Evolutionary conservation across 2,797 vertebrate species (phyloP), one percentile per base, ranked within the genome.

Genomic region (Melanotaenia maccullochi): DNA sequence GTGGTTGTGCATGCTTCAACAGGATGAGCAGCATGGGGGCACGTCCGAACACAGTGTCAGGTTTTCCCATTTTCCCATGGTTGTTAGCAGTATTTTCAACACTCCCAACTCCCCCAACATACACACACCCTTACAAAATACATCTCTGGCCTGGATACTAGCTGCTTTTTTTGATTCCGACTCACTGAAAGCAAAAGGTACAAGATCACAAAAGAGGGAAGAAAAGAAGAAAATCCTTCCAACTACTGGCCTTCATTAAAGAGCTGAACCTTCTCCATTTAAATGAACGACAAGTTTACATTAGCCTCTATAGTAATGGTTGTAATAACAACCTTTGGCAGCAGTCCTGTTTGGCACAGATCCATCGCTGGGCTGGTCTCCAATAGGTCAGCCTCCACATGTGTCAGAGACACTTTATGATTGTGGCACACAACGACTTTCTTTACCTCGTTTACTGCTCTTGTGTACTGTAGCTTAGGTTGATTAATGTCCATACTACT

Each of bases 401-500:
- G 90, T 91, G 79, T 84, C 73, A 71, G 78, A 82, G 71, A 78
- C 73, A 76, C 76, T 87, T 76, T 89, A 90, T 32, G 76, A 78
- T 79, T 65, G 49, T 25, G 28, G 73, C 58, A 68, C 52, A 59
- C 76, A 78, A 72, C 42, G 40, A 77, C 75, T 82, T 78, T 78
- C 73, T 89, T 84, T 90, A 81, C 70, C 75, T 78, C 51, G 32
- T 71, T 82, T 54, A 42, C 72, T 36, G 71, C 71, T 57, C 64
- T 62, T 54, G 18, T 74, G 52, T 56, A 57, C 55, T 62, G 52
- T 73, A 70, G 61, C 58, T 79, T 57, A 68, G 47, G 64, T 73
- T 93, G 89, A 93, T 90, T 92, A 85, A 93, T 91, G 85, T 79
- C 69, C 74, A 51, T 56, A 71, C 69, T 82, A 49, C 75, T 88